Conservation (phyloP, 2,888 invertebrate genomes). For the Monoplex corrugatus region DNA sequence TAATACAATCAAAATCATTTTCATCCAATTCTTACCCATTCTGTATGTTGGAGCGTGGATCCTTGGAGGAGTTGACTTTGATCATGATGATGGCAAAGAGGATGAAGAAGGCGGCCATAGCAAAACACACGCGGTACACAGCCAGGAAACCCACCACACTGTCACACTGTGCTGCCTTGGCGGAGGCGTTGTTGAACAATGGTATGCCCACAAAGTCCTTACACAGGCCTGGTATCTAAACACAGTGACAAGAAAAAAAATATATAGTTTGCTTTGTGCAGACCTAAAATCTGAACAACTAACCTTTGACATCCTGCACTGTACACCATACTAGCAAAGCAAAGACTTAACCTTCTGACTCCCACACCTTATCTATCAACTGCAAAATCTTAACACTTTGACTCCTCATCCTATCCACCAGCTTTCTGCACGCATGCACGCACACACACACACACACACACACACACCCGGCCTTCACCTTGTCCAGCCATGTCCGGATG, state of each 20-base stretch:
- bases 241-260: too few relatives aligned
- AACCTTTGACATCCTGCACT: too few relatives aligned
- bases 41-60: slow-evolving; percentile 96
- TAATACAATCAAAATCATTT: too few relatives aligned
- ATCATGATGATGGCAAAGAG: slow-evolving; percentile 91
- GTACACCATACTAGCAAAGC: too few relatives aligned
- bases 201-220: slow-evolving; percentile 34
- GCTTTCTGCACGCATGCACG: too few relatives aligned
- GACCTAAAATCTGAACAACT: too few relatives aligned
- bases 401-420: too few relatives aligned
- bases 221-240: slow-evolving; percentile 59
- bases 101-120: slow-evolving; percentile 94
- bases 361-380: too few relatives aligned
- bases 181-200: slow-evolving; percentile 20
- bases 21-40: slow-evolving; percentile 94
- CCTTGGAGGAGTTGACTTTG: slow-evolving; percentile 92
- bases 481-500: slow-evolving; percentile 87
- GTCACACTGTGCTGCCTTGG: slow-evolving; percentile 83
- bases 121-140: slow-evolving; percentile 97
- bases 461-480: slow-evolving; percentile 84
- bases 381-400: too few relatives aligned
- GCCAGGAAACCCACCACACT: slow-evolving; percentile 95
- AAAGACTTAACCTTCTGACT: too few relatives aligned
- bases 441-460: too few relatives aligned
- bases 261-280: too few relatives aligned